phyloP scores from a whole-genome alignment of 2,797 vertebrate genomes.

The Peromyscus aztecus region DNA sequence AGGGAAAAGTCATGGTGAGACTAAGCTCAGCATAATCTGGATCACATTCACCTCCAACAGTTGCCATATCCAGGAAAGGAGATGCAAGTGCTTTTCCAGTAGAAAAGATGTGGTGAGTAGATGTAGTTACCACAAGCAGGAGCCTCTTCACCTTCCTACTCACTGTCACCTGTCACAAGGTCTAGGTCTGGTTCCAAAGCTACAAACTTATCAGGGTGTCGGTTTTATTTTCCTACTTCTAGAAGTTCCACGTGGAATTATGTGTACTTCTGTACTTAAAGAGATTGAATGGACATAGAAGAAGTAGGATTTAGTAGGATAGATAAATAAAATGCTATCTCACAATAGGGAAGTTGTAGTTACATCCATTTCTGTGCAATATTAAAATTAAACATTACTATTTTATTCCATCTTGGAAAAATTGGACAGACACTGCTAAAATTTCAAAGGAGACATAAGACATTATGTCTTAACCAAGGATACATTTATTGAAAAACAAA shows the following conservation, averaged over 20 bases:
- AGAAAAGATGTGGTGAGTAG: not conserved
- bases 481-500: not conserved
- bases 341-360: not conserved
- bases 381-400: not conserved
- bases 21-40: not conserved
- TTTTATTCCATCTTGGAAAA: not conserved
- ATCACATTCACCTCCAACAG: not conserved
- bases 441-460: not conserved
- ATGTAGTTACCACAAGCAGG: not conserved
- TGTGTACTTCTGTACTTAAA: not conserved
- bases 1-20: not conserved
- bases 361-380: not conserved
- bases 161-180: not conserved
- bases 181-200: not conserved
- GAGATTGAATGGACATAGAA: not conserved
- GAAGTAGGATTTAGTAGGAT: not conserved
- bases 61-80: not conserved
- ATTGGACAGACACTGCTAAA: not conserved
- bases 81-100: not conserved
- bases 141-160: not conserved
- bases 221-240: not conserved
- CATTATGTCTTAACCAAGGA: not conserved
- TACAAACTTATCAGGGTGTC: not conserved
- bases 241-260: not conserved
- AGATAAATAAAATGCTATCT: not conserved